phyloP scores from a whole-genome alignment of 2,888 invertebrate genomes.

The Drosophila putrida region DNA sequence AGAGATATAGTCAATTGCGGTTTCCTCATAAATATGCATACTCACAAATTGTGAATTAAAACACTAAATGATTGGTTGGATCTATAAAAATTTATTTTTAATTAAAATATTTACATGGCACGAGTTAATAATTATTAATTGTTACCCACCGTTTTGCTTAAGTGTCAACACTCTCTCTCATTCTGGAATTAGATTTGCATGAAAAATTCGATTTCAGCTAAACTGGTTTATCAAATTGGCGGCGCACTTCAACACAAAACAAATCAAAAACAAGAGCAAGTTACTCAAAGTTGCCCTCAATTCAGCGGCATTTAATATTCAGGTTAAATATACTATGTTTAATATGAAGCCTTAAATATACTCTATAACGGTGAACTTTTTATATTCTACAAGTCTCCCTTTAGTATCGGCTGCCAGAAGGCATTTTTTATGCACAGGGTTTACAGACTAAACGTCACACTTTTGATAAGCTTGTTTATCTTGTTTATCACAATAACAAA shows the following conservation, averaged over 20 bases:
- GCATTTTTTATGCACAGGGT: background rate
- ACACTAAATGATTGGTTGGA: conserved; percentile 12
- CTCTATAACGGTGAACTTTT: too few species aligned
- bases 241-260: conserved; percentile 1
- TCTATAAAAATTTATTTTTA: background rate
- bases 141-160: background rate
- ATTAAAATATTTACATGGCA: conserved; percentile 1
- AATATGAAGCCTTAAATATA: too few species aligned
- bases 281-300: background rate
- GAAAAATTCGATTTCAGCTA: conserved; percentile 5
- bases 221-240: conserved; percentile 38
- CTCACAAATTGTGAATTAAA: background rate
- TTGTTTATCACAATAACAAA: conserved; percentile 17
- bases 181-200: conserved; percentile 23
- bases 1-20: background rate
- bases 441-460: background rate
- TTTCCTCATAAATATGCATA: background rate
- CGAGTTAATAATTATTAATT: conserved; percentile 15
- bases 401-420: too few species aligned
- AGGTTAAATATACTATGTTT: background rate
- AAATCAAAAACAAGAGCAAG: conserved; percentile 1
- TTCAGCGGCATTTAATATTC: background rate
- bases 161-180: conserved; percentile 18
- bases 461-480: conserved; percentile 22
- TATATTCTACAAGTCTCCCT: too few species aligned